A percentile compares a stretch with the other conserved stretches of the same genome.
Evolutionary conservation across 2,113 vertebrate genomes (phyloP).

Genomic region (Anseranas semipalmata): DNA sequence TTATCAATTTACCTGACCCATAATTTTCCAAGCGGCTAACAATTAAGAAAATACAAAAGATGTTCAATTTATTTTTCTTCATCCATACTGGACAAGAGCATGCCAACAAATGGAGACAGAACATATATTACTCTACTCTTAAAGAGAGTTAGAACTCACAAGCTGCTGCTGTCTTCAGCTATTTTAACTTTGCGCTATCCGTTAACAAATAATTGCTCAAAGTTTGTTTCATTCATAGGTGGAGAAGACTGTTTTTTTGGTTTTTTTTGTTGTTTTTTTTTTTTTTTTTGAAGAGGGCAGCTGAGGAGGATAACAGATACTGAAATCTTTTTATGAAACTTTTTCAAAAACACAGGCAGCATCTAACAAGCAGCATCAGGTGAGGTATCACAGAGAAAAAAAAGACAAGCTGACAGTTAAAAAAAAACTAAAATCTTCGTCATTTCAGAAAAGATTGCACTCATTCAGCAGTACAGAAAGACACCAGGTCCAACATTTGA

Average conservation of each 20-base stretch:
- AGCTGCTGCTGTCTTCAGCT: background rate
- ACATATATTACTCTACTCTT: conserved; percentile 21
- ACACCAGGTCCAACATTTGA: background rate
- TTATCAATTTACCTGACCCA: conserved; percentile 82
- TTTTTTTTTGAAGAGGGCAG: background rate
- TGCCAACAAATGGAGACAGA: conserved; percentile 67
- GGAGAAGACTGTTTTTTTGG: background rate
- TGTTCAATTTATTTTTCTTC: conserved; percentile 75
- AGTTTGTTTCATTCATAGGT: background rate
- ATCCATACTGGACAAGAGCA: conserved; percentile 49
- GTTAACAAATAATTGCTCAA: background rate
- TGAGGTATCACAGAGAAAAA: background rate
- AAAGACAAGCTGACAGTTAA: background rate
- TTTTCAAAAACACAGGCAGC: background rate
- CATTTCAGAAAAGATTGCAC: background rate
- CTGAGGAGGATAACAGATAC: background rate
- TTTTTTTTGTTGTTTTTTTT: background rate
- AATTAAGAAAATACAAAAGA: conserved; percentile 85
- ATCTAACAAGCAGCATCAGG: background rate
- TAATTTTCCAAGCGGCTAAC: conserved; percentile 84
- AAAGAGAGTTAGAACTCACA: background rate
- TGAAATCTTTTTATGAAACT: background rate
- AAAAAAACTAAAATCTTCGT: background rate
- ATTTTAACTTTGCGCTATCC: background rate
- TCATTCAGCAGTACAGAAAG: background rate